Base-by-base conservation (phyloP, 2,113 vertebrate genomes). In the Hyperopisus bebe region DNA sequence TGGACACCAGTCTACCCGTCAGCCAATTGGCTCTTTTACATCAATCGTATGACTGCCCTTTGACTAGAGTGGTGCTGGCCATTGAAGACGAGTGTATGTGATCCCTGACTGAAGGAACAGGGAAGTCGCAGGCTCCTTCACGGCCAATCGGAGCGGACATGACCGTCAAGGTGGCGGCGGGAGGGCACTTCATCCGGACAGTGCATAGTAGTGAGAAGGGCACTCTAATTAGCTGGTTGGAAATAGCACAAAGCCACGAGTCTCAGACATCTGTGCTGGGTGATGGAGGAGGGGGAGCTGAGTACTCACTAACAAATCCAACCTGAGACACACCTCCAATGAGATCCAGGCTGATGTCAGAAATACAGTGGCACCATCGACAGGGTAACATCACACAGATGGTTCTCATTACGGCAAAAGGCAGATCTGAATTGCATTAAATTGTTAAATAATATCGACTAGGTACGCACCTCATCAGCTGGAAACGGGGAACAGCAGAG, bases 351-450 rank as follows among this genome's bases (percentile, higher is more conserved):
- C 86, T 42, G 51, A 42, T 58, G 53, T 35, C 31, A 24, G 17
- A 35, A 44, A 7, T n/a, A 55, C 35, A 42, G 19, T 42, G 55
- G 70, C 93, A 94, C 90, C 66, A 93, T 94, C 86, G 90, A 92
- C 92, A 89, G 44, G 44, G 92, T 50, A 90, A 8, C 88, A 94
- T 95, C 92, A 94, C 85, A 90, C 89, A 90, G 93, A 93, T 93
- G 94, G 95, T 94, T 94, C 93, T 95, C 94, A 95, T 94, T 92
- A 94, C 90, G 39, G 66, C 88, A 80, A n/a, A 5, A 46, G 88
- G 53, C 42, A 84, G 66, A 48, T 50, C 31, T 24, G 55, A 66
- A 5, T 15, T 11, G 4, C 86, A 88, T 88, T 88, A 9, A 88
- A 62, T n/a, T 13, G 21, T 2, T 5, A n/a, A 62, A 42, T 62